Base-by-base conservation (phyloP, 2,888 invertebrate species). In the Apodemia zela region DNA sequence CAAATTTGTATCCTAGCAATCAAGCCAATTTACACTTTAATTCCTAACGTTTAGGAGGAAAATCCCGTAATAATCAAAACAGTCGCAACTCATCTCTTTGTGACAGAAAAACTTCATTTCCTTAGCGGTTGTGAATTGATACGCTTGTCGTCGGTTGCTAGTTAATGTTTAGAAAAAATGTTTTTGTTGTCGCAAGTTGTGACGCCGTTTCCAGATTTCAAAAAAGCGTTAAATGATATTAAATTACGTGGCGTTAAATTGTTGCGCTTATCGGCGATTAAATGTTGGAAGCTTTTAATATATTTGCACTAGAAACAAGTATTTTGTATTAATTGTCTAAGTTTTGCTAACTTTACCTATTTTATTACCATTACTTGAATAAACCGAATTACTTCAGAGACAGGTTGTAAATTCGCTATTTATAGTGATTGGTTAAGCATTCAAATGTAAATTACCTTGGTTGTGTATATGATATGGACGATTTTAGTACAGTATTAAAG, bases 51-150 rank as follows among this genome's bases (percentile, higher is more conserved):
- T 57, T 15, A 57, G 29, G 57, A 2, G 3, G 25, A 29, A 57
- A 57, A 57, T 57, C 57, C 57, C 29, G 15, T 57, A 15, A 25
- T 25, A 57, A 57, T 57, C 15, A 25, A 8, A 65, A 77, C 87
- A 87, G 84, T 74, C 80, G 85, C 79, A 77, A 77, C 81, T 85
- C 74, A 77, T 86, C 85, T 80, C 76, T 67, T 68, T 69, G 73
- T 74, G 80, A 75, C 78, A 76, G 75, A 66, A 75, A 73, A 82
- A 80, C 73, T 70, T 71, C 63, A 71, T 75, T 82, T 81, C 77
- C 77, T 76, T 66, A 70, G 15, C 57, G 57, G 57, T 47, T 17
- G 47, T 29, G 57, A 57, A 57, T 29, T 57, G 57, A 57, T 57
- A 57, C 57, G 25, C 54, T 54, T 54, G 54, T 54, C 54, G 54